Conservation (phyloP, 2,888 invertebrate species). For the Andrena trimmerana region DNA sequence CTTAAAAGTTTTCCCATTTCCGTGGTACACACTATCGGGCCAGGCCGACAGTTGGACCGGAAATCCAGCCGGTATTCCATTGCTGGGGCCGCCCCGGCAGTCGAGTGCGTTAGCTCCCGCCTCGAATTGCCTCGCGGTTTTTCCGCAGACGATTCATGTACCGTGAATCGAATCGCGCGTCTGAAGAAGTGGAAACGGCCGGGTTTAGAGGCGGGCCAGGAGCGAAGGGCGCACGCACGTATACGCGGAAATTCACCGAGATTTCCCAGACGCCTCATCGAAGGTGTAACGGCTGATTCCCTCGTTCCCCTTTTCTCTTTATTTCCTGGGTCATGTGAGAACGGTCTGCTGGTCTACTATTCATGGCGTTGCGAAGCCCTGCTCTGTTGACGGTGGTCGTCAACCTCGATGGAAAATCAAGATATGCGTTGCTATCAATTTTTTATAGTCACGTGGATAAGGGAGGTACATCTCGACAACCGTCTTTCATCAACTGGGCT, state of each 20-base stretch:
- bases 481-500: background rate
- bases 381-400: slow-evolving; percentile 14
- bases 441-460: background rate
- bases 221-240: slow-evolving; percentile 30
- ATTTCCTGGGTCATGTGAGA: slow-evolving; percentile 24
- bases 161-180: slow-evolving; percentile 53
- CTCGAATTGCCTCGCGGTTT: slow-evolving; percentile 56
- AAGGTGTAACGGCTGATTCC: slow-evolving; percentile 28
- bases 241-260: slow-evolving; percentile 56
- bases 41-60: slow-evolving; percentile 53
- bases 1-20: slow-evolving; percentile 79
- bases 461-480: background rate
- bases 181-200: background rate
- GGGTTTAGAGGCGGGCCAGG: background rate
- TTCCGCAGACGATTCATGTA: slow-evolving; percentile 58
- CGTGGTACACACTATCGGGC: slow-evolving; percentile 62
- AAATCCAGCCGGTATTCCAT: slow-evolving; percentile 64
- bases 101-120: slow-evolving; percentile 50
- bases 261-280: slow-evolving; percentile 62
- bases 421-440: slow-evolving; percentile 17
- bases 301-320: slow-evolving; percentile 21
- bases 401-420: slow-evolving; percentile 41
- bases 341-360: slow-evolving; percentile 26
- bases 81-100: slow-evolving; percentile 12
- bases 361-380: slow-evolving; percentile 28